These are phyloP conservation scores for Leptopilina syphax DNA, from an alignment of 2,888 invertebrate genomes.

Conservation along the genomic window DNA sequence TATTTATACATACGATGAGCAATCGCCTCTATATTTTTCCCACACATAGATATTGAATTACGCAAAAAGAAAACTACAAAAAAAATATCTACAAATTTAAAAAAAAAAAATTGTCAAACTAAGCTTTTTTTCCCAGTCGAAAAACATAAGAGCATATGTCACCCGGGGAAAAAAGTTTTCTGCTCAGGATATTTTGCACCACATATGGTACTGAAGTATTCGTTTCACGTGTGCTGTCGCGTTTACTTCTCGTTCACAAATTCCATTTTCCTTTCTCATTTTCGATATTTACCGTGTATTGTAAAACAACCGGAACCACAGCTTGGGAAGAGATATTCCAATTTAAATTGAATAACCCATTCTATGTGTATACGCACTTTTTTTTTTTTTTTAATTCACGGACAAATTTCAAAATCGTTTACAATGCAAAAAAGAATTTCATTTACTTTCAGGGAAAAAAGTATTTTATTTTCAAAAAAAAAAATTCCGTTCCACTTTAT, in stretches of 20 bases:
- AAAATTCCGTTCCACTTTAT: not conserved
- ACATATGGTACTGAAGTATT: constrained; percentile 35
- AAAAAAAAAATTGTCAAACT: not conserved
- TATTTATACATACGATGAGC: too few species aligned
- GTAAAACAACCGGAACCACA: constrained; percentile 24
- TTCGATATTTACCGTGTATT: constrained; percentile 39
- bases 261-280: constrained; percentile 39
- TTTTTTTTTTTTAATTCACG: not conserved
- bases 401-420: not conserved
- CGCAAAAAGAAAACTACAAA: too few species aligned
- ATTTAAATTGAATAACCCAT: constrained; percentile 36
- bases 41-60: too few species aligned
- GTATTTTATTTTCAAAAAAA: not conserved
- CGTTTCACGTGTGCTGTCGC: constrained; percentile 36
- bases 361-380: not conserved
- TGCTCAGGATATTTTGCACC: constrained; percentile 37
- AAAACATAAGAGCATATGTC: constrained; percentile 28
- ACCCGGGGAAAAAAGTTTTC: constrained; percentile 27
- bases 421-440: not conserved
- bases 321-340: constrained; percentile 27
- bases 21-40: too few species aligned
- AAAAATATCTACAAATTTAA: not conserved
- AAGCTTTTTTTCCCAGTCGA: not conserved
- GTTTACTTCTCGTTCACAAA: constrained; percentile 37
- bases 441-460: not conserved